Base-by-base conservation (phyloP, 1,140 invertebrate genomes). In the Cyclargus thomasi region DNA sequence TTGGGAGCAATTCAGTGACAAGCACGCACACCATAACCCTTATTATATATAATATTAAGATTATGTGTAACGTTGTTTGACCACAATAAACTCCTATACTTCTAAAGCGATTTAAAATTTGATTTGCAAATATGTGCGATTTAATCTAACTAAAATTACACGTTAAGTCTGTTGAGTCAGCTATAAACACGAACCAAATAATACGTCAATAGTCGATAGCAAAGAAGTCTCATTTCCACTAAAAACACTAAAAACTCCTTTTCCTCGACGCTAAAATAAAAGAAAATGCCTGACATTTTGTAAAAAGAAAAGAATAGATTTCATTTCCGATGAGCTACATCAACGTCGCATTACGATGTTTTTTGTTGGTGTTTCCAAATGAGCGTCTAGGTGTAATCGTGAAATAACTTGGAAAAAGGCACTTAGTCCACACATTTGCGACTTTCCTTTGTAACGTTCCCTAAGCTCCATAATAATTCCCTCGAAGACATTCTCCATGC, bases 361-460 rank as follows among this genome's bases (percentile, higher is more conserved):
- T 74, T 80, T 85, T 80, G 80, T 85, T 83, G 75, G 62, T 67
- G 55, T 67, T 77, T 72, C 63, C 63, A 66, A 77, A 73, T 69
- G 75, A 76, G 74, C 67, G 70, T 64, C 67, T 55, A 63, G 73
- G 70, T 80, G 77, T 78, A 80, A 72, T 78, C 69, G 78, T 79
- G 78, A 83, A 88, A 85, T 85, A 87, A 83, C 74, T 81, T 78
- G 81, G 81, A 80, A 85, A 83, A 84, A 82, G 77, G 74, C 79
- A 83, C 79, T 85, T 83, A 82, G 80, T 70, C 72, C 67, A 71
- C 76, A 81, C 76, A 75, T 75, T 79, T 74, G 65, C 78, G 77
- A 73, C 69, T 79, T 81, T 82, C 73, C 75, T 78, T 78, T 76
- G 72, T 76, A 77, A 72, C 70, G 70, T 74, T 74, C 73, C 74